phyloP scores from a whole-genome alignment of 2,888 invertebrate species.

The Lymantria monacha region DNA sequence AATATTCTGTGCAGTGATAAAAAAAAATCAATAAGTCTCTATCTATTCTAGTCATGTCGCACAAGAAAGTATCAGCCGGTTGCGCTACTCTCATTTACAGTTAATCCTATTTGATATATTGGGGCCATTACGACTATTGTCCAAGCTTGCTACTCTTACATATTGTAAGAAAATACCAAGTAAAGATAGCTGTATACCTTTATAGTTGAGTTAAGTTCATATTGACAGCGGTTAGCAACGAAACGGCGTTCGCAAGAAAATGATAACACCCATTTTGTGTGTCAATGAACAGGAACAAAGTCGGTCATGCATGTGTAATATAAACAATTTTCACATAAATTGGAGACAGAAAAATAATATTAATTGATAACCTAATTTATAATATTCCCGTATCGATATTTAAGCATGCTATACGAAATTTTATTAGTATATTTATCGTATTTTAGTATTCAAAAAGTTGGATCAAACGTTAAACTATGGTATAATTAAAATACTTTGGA shows the following conservation, averaged over 20 bases:
- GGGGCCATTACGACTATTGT: constrained; percentile 71
- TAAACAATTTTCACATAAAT: constrained; percentile 48
- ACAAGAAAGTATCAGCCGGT: constrained; percentile 63
- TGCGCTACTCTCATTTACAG: constrained; percentile 70
- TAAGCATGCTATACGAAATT: not conserved
- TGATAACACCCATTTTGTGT: constrained; percentile 26
- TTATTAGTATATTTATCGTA: too few species aligned
- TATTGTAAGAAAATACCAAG: constrained; percentile 66
- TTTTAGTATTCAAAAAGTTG: too few species aligned
- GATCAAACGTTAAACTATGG: too few species aligned
- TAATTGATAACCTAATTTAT: constrained; percentile 62
- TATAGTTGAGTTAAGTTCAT: constrained; percentile 40
- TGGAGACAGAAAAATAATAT: constrained; percentile 52
- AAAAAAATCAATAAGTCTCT: constrained; percentile 45
- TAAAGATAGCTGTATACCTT: constrained; percentile 45
- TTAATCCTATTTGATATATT: constrained; percentile 79
- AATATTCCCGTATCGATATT: constrained; percentile 41
- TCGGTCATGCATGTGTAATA: constrained; percentile 35
- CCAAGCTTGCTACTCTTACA: constrained; percentile 57
- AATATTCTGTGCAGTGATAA: constrained; percentile 23
- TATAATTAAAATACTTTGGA: too few species aligned
- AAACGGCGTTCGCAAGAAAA: constrained; percentile 26
- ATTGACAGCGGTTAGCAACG: constrained; percentile 20
- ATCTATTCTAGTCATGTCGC: constrained; percentile 62
- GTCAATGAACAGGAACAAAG: constrained; percentile 36